phyloP scores from a whole-genome alignment of 2,888 invertebrate species.

The Cataglyphis altisquamis region DNA sequence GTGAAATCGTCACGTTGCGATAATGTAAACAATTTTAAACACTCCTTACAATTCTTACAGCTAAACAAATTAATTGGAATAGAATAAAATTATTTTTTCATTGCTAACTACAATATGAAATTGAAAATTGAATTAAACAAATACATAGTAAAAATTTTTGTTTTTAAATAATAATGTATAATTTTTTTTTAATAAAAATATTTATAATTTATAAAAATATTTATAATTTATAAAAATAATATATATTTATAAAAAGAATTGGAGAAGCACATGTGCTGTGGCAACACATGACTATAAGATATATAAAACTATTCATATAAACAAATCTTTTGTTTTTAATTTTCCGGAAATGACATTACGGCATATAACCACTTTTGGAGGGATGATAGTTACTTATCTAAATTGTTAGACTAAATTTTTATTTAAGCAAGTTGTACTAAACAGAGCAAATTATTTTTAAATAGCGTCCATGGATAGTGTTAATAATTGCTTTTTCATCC shows the following conservation, averaged over 20 bases:
- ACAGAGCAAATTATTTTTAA: background rate
- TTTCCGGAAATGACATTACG: background rate
- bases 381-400: background rate
- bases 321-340: background rate
- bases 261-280: background rate
- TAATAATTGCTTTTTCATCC: slow-evolving; percentile 1
- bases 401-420: background rate
- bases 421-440: background rate
- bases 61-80: slow-evolving; percentile 3
- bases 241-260: background rate
- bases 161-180: background rate
- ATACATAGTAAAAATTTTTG: background rate
- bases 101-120: background rate
- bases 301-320: background rate
- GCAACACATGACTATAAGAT: background rate
- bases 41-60: background rate
- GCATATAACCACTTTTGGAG: background rate
- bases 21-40: slow-evolving; percentile 3
- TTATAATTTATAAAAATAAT: background rate
- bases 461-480: background rate
- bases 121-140: background rate
- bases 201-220: no score
- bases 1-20: background rate
- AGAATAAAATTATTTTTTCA: background rate
- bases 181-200: background rate